Evolutionary conservation across 2,113 vertebrate genomes (phyloP).

Genomic region (Maccullochella peelii): DNA sequence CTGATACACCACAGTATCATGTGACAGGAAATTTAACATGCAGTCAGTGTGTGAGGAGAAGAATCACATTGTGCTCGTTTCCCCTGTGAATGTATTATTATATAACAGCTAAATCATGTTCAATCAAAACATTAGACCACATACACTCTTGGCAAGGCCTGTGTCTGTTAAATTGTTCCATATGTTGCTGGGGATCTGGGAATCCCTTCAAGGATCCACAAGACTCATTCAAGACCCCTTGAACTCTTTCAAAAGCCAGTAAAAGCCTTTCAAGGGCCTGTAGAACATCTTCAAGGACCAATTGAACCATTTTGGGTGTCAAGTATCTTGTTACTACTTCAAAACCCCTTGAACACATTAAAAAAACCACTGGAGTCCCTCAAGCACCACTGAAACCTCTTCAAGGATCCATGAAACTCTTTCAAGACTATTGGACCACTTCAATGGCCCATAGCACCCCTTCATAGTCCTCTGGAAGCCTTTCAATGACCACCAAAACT

Average conservation of each 20-base stretch:
- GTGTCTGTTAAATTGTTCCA: constrained; percentile 14
- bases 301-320: background rate
- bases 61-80: background rate
- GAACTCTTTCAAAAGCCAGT: background rate
- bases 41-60: background rate
- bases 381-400: background rate
- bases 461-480: background rate
- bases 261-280: background rate
- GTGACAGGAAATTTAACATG: background rate
- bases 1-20: background rate
- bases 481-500: no score
- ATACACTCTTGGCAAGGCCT: background rate
- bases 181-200: background rate
- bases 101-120: constrained; percentile 4
- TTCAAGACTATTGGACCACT: background rate
- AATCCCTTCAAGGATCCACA: background rate
- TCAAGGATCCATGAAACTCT: background rate
- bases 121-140: background rate
- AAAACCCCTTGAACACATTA: background rate
- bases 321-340: background rate
- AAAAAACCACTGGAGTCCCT: background rate
- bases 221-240: background rate
- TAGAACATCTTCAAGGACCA: background rate
- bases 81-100: background rate
- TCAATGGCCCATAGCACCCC: background rate